Percentiles rank a stretch among this genome's conserved stretches.
Conservation (phyloP, 2,113 vertebrate species). For the Calidris pygmaea region DNA sequence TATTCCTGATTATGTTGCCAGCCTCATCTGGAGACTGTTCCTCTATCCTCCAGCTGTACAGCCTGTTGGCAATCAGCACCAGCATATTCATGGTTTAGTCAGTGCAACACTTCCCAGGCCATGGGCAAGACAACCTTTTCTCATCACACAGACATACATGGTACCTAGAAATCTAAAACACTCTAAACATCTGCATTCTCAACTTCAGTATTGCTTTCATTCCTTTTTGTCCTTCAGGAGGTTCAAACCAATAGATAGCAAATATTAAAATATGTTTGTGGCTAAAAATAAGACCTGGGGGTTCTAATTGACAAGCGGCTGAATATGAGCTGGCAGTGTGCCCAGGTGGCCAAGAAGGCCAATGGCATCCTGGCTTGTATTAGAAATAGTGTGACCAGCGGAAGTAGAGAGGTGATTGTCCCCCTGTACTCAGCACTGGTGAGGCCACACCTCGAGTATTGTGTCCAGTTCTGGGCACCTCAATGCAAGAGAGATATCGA, state of each 20-base stretch:
- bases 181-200: not conserved
- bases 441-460: too few relatives aligned
- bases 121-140: not conserved
- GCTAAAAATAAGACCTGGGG: too few relatives aligned
- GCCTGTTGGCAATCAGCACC: not conserved
- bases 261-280: not conserved
- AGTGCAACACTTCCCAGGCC: not conserved
- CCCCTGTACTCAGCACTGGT: too few relatives aligned
- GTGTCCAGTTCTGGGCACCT: too few relatives aligned
- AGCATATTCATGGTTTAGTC: not conserved
- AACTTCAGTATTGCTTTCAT: not conserved
- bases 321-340: too few relatives aligned
- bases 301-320: too few relatives aligned
- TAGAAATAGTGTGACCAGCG: too few relatives aligned
- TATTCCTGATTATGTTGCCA: not conserved
- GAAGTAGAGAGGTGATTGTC: too few relatives aligned
- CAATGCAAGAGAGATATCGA: too few relatives aligned
- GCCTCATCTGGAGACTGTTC: not conserved
- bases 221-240: not conserved
- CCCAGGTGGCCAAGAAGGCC: too few relatives aligned
- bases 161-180: not conserved
- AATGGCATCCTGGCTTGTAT: too few relatives aligned
- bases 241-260: not conserved
- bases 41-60: not conserved
- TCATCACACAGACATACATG: accelerated